A percentile compares a stretch with the other conserved stretches of the same genome.
Conservation (phyloP, 2,113 vertebrate genomes). For the Pituophis catenifer region DNA sequence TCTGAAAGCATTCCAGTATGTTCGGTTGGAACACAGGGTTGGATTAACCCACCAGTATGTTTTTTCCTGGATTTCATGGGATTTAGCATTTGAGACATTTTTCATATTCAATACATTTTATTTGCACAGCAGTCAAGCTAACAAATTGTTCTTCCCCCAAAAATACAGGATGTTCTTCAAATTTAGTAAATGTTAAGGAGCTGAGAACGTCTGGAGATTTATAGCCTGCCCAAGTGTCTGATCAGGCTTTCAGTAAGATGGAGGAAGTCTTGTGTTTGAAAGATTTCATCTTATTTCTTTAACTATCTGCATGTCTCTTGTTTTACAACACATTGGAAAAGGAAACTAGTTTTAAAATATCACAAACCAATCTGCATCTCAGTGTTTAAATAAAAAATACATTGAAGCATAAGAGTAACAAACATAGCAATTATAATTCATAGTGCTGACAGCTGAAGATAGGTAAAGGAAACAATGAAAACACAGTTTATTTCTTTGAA, state of each 20-base stretch:
- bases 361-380: rapidly evolving
- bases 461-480: conserved; percentile 2
- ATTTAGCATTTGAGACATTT: neutral
- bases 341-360: neutral
- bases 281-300: neutral
- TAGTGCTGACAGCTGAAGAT: conserved; percentile 10
- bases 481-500: conserved; percentile 1
- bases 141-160: neutral
- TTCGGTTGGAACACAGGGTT: neutral
- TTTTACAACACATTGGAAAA: neutral
- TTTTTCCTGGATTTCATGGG: neutral
- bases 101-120: neutral
- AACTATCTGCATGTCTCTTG: neutral
- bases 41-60: neutral
- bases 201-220: neutral
- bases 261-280: neutral
- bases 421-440: neutral
- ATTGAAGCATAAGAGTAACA: neutral
- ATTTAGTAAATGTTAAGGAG: neutral
- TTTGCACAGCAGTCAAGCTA: neutral
- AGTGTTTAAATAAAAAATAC: neutral
- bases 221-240: neutral
- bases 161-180: neutral
- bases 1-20: neutral
- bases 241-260: neutral